Base-by-base conservation (phyloP, 2,888 invertebrate species). In the Omphaloscelis lunosa region DNA sequence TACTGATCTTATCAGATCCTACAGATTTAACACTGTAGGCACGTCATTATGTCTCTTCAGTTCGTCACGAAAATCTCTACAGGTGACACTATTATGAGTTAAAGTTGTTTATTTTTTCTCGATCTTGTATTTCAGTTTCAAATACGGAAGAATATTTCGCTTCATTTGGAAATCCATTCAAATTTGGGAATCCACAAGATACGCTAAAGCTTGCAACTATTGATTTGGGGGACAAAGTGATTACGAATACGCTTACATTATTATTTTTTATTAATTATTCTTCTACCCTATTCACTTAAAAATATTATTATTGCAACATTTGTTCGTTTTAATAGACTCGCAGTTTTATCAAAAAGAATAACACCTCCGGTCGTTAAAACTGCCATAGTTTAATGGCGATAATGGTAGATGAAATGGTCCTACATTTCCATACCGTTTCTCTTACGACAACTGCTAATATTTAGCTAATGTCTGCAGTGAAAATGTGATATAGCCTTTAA, bases 371-470 rank as follows among this genome's bases (percentile, higher is more conserved):
- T 17, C 20, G n/a, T 67, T 67, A 27, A 34, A 15, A 34, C 45
- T 27, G 39, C 29, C n/a, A 12, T 51, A 53, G 20, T 67, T 62
- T 48, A 62, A 83, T 48, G 34, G 48, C n/a, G 39, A n/a, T 70
- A 71, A 62, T 56, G 39, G 27, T 17, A 29, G 45, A 69, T 61
- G 81, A 67, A 84, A 82, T 84, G 66, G 45, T 17, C 15, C 2
- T 5, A 61, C n/a, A 82, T 82, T 80, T 85, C 66, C 75, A 74
- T 62, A 67, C 41, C 58, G 23, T 85, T 74, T 71, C 53, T 85
- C 62, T 70, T 56, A 53, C 11, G 63, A 27, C n/a, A 34, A 5
- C 34, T 23, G 20, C n/a, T 45, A 56, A 61, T 68, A 68, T 82
- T 75, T 63, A 9, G 65, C 73, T 65, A 59, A 66, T 56, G n/a